Evolutionary conservation across 2,797 vertebrate species (phyloP).

Genomic region (Amazona ochrocephala): DNA sequence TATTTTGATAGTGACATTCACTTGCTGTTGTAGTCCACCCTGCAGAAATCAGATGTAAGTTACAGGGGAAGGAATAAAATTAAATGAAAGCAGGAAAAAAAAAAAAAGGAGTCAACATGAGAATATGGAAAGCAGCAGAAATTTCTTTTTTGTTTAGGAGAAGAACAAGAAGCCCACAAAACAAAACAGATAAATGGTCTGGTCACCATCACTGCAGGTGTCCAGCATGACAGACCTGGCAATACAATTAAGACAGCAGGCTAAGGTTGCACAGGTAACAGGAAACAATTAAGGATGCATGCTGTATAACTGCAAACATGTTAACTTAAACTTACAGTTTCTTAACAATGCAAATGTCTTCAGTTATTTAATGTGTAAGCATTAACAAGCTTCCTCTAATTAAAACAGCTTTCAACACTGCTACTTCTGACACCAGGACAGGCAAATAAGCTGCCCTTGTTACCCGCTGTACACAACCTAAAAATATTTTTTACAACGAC

Average conservation of each 20-base stretch:
- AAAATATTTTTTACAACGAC: background rate
- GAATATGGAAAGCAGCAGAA: background rate
- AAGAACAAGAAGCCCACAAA: background rate
- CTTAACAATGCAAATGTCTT: background rate
- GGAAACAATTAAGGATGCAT: background rate
- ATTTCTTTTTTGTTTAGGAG: background rate
- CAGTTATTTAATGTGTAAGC: background rate
- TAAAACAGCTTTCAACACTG: background rate
- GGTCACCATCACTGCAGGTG: background rate
- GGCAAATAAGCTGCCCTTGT: background rate
- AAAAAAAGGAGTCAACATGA: background rate
- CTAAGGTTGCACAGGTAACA: background rate
- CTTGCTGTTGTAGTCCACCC: slow-evolving; percentile 42
- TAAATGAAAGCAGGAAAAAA: background rate
- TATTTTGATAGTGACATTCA: slow-evolving; percentile 63
- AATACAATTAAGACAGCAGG: background rate
- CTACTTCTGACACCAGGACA: background rate
- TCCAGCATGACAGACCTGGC: background rate
- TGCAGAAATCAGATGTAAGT: slow-evolving; percentile 17
- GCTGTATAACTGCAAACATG: background rate
- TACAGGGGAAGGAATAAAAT: background rate
- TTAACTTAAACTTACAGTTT: background rate
- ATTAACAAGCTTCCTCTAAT: background rate
- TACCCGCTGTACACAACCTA: background rate
- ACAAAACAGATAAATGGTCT: background rate